These are phyloP conservation scores for Euwallacea fornicatus DNA, from an alignment of 1,140 invertebrate species.

Conservation along the genomic window DNA sequence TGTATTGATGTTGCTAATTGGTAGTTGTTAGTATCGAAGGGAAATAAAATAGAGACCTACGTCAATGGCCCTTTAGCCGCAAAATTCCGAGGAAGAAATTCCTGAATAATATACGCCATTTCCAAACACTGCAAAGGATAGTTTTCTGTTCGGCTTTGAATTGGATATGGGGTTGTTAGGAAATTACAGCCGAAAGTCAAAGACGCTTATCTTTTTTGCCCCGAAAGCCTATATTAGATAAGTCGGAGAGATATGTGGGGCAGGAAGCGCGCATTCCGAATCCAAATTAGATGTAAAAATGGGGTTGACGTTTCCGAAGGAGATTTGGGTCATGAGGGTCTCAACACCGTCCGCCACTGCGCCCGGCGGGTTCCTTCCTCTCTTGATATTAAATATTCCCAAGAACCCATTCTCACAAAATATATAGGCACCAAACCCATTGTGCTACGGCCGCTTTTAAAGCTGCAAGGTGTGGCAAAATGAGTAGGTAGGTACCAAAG, in stretches of 20 bases:
- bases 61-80: background rate
- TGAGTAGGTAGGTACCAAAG: slow-evolving; percentile 14
- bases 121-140: slow-evolving; percentile 16
- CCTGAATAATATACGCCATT: slow-evolving; percentile 28
- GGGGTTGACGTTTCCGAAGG: background rate
- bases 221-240: slow-evolving; percentile 21
- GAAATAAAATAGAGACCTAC: too few species aligned
- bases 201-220: slow-evolving; percentile 12
- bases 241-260: slow-evolving; percentile 22
- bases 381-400: too few species aligned
- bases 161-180: slow-evolving; percentile 32
- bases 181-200: slow-evolving; percentile 27
- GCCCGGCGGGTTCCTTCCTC: too few species aligned
- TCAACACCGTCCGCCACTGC: too few species aligned
- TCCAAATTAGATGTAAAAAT: slow-evolving; percentile 18
- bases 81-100: slow-evolving; percentile 27
- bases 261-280: slow-evolving; percentile 4
- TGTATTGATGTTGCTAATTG: too few species aligned
- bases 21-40: too few species aligned
- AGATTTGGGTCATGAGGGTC: background rate
- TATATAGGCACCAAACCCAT: slow-evolving; percentile 6
- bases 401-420: background rate
- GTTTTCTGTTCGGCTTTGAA: slow-evolving; percentile 22
- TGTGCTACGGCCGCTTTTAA: slow-evolving; percentile 11
- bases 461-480: slow-evolving; percentile 14